Evolutionary conservation across 2,797 vertebrate genomes (phyloP).

Genomic region (Salarias fasciatus): DNA sequence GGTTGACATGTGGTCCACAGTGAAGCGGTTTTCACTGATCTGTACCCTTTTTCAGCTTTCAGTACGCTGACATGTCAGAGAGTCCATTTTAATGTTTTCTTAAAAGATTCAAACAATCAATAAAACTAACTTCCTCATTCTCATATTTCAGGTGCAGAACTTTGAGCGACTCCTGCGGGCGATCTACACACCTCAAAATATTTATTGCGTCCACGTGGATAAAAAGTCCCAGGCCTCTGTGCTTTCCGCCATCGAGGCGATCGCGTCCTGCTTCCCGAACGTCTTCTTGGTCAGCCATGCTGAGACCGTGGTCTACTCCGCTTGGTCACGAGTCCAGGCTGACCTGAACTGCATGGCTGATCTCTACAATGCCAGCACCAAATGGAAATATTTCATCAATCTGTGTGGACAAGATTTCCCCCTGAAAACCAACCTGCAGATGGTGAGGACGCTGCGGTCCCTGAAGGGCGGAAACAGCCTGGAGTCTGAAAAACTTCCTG

Average conservation of each 20-base stretch:
- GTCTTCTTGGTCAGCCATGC: slow-evolving; percentile 86
- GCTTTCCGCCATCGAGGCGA: slow-evolving; percentile 77
- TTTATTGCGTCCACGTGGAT: slow-evolving; percentile 93
- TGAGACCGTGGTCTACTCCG: slow-evolving; percentile 86
- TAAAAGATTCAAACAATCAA: too few relatives aligned
- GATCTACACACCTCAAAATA: slow-evolving; percentile 91
- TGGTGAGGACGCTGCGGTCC: slow-evolving; percentile 83
- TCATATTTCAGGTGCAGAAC: slow-evolving; percentile 86
- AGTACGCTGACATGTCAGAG: too few relatives aligned
- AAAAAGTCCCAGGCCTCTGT: slow-evolving; percentile 82
- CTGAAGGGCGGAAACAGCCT: slow-evolving; percentile 87
- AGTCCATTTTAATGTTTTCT: too few relatives aligned
- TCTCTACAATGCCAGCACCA: slow-evolving; percentile 75
- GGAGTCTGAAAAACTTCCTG: slow-evolving; percentile 85
- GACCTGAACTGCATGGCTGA: slow-evolving; percentile 95
- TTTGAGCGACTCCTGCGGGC: slow-evolving; percentile 89
- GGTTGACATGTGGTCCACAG: too few relatives aligned
- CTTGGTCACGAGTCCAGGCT: slow-evolving; percentile 90
- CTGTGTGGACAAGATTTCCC: slow-evolving; percentile 93
- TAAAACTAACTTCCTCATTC: too few relatives aligned
- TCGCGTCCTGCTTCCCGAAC: slow-evolving; percentile 88
- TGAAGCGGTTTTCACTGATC: too few relatives aligned
- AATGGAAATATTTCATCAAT: slow-evolving; percentile 92
- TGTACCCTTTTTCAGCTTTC: too few relatives aligned
- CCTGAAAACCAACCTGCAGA: slow-evolving; percentile 92